Percentiles rank a stretch among this genome's conserved stretches.
Conservation (phyloP, 1,140 invertebrate genomes). For the Dinoponera quadriceps region DNA sequence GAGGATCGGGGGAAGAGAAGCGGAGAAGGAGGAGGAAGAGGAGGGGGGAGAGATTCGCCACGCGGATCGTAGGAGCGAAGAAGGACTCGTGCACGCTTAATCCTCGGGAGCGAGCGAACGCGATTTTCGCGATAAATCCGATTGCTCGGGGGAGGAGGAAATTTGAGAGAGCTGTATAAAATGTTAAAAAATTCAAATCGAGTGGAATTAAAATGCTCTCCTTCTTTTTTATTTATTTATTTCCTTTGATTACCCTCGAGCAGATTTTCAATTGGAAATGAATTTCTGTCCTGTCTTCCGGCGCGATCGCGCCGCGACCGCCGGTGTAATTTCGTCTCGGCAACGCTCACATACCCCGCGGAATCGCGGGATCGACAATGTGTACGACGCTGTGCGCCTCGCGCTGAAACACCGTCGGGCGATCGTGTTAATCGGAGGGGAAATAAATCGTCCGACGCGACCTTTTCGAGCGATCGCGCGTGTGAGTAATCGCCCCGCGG, state of each 20-base stretch:
- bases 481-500: constrained; percentile 7
- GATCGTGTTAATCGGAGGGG: background rate
- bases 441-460: constrained; percentile 7
- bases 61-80: background rate
- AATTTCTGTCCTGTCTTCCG: too few species aligned
- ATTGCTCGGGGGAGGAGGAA: background rate
- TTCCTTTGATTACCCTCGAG: too few species aligned
- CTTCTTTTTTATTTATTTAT: too few species aligned
- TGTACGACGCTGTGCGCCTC: background rate
- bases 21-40: too few species aligned
- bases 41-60: background rate
- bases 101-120: constrained; percentile 1
- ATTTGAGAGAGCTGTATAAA: constrained; percentile 16
- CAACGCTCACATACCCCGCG: too few species aligned
- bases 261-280: too few species aligned
- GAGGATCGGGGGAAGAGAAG: background rate
- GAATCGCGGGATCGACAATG: background rate
- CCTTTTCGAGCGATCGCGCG: background rate
- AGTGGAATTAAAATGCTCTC: background rate
- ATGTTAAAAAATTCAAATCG: constrained; percentile 36
- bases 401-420: background rate
- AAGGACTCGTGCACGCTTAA: constrained; percentile 33
- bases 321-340: background rate
- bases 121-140: constrained; percentile 49
- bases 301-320: too few species aligned